Evolutionary conservation across 2,888 invertebrate species (phyloP).

Genomic region (Agrochola lota): DNA sequence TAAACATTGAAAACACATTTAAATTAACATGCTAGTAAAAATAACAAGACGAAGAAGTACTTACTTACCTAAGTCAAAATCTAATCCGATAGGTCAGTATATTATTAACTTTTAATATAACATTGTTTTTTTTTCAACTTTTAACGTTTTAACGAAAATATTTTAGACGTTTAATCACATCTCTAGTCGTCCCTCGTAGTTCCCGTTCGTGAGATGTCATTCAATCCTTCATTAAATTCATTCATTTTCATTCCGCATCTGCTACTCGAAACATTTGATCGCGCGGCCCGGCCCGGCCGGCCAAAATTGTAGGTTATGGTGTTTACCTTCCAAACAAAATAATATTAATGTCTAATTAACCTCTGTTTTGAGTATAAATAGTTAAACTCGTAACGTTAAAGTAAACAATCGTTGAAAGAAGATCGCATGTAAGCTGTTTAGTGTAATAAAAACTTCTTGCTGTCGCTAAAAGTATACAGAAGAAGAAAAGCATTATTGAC

Average conservation of each 20-base stretch:
- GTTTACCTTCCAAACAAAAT: constrained; percentile 6
- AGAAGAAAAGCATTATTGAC: constrained; percentile 7
- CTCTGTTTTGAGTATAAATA: neutral
- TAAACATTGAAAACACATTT: neutral
- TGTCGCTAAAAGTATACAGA: neutral
- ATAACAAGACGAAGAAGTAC: neutral
- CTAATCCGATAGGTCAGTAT: neutral
- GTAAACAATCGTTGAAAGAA: neutral
- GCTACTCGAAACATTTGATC: neutral
- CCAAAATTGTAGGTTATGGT: neutral
- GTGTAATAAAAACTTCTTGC: constrained; percentile 26
- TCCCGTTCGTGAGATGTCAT: neutral
- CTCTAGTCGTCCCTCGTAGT: neutral
- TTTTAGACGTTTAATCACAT: neutral
- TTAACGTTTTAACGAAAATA: neutral
- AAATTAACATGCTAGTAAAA: neutral
- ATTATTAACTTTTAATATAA: neutral
- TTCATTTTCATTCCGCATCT: constrained; percentile 8
- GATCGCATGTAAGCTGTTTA: neutral
- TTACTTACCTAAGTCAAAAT: neutral
- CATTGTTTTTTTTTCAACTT: neutral
- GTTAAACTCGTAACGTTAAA: neutral
- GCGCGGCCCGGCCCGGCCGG: neutral
- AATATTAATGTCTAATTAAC: neutral
- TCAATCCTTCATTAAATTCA: constrained; percentile 13